Conservation (phyloP, 2,888 invertebrate genomes). For the Cynaeus angustus region DNA sequence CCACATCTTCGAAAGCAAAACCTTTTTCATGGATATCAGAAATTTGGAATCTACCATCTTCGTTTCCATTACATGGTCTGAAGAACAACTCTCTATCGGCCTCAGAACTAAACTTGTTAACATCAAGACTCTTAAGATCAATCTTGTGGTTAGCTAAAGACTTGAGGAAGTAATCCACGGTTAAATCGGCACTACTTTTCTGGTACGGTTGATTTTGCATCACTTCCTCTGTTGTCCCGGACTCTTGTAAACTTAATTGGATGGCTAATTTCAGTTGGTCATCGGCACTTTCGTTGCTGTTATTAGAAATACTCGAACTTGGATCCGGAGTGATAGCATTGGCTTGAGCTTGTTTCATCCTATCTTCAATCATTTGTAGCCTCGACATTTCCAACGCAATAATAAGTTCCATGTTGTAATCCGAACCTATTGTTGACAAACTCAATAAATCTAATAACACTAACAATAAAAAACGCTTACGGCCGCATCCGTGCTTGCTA, state of each 20-base stretch:
- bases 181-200: conserved; percentile 72
- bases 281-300: conserved; percentile 69
- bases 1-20: conserved; percentile 67
- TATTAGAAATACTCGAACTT: conserved; percentile 69
- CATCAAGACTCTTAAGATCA: conserved; percentile 69
- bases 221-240: conserved; percentile 58
- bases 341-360: conserved; percentile 72
- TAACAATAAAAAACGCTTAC: conserved; percentile 58
- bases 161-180: conserved; percentile 74
- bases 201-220: conserved; percentile 59
- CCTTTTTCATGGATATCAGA: conserved; percentile 74
- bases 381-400: conserved; percentile 81
- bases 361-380: conserved; percentile 79
- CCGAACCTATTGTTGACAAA: conserved; percentile 63
- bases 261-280: conserved; percentile 74
- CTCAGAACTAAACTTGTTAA: conserved; percentile 64
- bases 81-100: conserved; percentile 68
- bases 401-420: conserved; percentile 78
- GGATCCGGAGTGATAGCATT: conserved; percentile 64
- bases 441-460: background rate
- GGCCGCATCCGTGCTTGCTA: conserved; percentile 67
- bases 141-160: conserved; percentile 72
- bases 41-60: conserved; percentile 74
- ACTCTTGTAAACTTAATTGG: conserved; percentile 73
- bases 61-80: conserved; percentile 70